Base-by-base conservation (phyloP, 2,888 invertebrate species). In the Lampropteryx suffumata region DNA sequence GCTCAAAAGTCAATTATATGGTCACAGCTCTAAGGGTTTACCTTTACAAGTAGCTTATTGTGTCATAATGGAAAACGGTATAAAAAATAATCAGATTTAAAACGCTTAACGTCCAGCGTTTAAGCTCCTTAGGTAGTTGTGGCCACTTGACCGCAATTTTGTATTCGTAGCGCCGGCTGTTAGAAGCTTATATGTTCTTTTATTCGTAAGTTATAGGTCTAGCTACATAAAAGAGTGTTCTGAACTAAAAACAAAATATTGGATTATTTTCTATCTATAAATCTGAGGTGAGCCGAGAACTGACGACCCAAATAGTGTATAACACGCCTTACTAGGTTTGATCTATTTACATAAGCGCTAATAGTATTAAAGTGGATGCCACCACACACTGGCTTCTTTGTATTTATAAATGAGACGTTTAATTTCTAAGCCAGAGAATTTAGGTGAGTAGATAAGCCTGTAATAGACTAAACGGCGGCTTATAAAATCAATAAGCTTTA, bases 81-180 rank as follows among this genome's bases (percentile, higher is more conserved):
- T 54, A 73, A 74, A n/a, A 71, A 71, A 73, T 82, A 79, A 83
- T 80, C 79, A 68, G 73, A 78, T 79, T 76, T 59, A 49, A 65
- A 61, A 40, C 74, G 73, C 77, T 84, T 78, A 81, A 64, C 62
- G 61, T 43, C 73, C 70, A 69, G 43, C 53, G 56, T 48, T 59
- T 81, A 84, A 84, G 81, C 83, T 74, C 67, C 79, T 84, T 84
- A 83, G 33, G 33, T 27, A 37, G 60, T 54, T 50, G 61, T 57
- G 57, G 63, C 67, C 76, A 79, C 79, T 85, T 84, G 81, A 82
- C 82, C 84, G 79, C 74, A 68, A 76, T 78, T 65, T 30, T 21
- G 49, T 40, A 32, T 7, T 8, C 12, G 32, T 32, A 47, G 35
- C 30, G 13, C 33, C 28, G 7, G 21, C 10, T 14, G 28, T 29